phyloP scores from a whole-genome alignment of 1,140 invertebrate genomes.

The Ostrea edulis region DNA sequence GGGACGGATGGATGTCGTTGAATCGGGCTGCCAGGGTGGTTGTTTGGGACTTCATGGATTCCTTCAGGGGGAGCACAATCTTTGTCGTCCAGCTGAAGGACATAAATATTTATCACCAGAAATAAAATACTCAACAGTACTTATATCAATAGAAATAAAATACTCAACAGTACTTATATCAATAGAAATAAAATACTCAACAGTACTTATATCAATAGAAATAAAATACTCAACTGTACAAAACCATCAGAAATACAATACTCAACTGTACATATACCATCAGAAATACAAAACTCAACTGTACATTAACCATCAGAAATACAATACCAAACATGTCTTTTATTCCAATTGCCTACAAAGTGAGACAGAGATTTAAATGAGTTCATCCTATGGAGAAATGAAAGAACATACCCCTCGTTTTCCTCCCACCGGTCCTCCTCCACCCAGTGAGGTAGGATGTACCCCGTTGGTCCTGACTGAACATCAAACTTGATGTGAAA shows the following conservation, averaged over 20 bases:
- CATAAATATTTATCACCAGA: too few species aligned
- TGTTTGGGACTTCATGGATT: conserved; percentile 67
- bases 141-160: too few species aligned
- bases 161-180: too few species aligned
- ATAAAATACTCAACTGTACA: too few species aligned
- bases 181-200: too few species aligned
- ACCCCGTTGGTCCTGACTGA: conserved; percentile 76
- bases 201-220: too few species aligned
- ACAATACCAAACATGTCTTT: background rate
- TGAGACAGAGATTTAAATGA: background rate
- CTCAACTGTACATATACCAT: background rate
- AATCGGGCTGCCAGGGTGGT: conserved; percentile 74
- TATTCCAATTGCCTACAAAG: background rate
- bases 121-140: too few species aligned
- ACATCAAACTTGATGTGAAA: conserved; percentile 79
- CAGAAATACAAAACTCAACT: background rate
- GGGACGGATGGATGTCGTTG: conserved; percentile 76
- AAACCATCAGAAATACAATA: too few species aligned
- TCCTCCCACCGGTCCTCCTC: conserved; percentile 51
- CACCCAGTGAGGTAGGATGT: conserved; percentile 78
- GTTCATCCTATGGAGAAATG: background rate
- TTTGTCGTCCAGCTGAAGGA: conserved; percentile 73
- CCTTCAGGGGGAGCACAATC: conserved; percentile 73
- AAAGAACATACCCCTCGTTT: conserved; percentile 51
- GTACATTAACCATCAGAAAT: background rate